These are phyloP conservation scores for Silurus meridionalis DNA, from an alignment of 2,113 vertebrate species.

Conservation along the genomic window DNA sequence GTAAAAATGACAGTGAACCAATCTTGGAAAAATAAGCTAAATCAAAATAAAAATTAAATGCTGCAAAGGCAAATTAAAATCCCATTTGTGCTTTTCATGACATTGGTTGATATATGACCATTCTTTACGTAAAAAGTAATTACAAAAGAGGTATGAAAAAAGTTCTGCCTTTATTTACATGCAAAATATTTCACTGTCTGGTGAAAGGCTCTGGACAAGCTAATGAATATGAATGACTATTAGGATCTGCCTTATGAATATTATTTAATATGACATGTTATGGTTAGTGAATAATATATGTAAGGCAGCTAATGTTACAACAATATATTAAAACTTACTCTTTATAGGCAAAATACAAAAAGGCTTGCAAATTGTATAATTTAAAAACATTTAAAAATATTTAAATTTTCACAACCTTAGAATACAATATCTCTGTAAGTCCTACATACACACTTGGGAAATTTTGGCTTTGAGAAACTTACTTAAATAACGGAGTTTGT, in stretches of 20 bases:
- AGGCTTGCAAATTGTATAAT: background rate
- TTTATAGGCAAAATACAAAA: background rate
- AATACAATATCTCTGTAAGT: background rate
- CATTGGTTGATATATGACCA: background rate
- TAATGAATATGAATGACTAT: background rate
- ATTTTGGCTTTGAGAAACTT: background rate
- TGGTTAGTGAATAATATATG: background rate
- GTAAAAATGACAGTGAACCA: background rate
- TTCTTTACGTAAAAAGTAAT: background rate
- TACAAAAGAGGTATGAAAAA: background rate
- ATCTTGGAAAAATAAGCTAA: background rate
- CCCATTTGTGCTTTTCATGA: background rate
- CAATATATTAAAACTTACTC: background rate
- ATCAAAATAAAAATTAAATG: background rate
- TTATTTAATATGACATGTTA: background rate
- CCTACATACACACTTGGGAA: background rate
- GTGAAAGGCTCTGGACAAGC: background rate
- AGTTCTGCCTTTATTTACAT: background rate
- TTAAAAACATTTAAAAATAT: background rate
- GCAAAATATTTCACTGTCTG: too few species aligned
- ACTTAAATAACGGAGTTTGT: constrained; percentile 4
- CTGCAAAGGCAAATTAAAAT: background rate
- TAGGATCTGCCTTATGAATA: background rate
- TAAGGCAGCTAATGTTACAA: background rate
- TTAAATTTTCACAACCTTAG: background rate